phyloP scores from a whole-genome alignment of 2,113 vertebrate genomes.

The Elephas maximus region DNA sequence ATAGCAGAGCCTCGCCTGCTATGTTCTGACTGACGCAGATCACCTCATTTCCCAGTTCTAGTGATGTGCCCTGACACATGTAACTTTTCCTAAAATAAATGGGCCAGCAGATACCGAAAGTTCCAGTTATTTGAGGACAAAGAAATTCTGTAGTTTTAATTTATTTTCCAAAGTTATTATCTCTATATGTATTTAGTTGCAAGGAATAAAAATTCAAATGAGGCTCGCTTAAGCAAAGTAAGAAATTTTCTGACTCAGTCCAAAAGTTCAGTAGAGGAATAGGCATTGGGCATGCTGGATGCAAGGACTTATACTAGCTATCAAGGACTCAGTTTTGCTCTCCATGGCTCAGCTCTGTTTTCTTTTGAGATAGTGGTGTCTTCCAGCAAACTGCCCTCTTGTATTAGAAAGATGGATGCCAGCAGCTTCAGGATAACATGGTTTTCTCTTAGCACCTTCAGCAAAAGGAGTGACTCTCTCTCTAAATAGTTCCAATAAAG shows the following conservation, averaged over 20 bases:
- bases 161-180: not conserved
- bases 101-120: not conserved
- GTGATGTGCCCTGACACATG: not conserved
- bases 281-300: not conserved
- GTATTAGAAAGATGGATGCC: not conserved
- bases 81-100: not conserved
- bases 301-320: not conserved
- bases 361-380: not conserved
- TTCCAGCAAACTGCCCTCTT: not conserved
- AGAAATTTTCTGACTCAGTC: not conserved
- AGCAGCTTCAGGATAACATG: not conserved
- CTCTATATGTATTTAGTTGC: not conserved
- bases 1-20: not conserved
- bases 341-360: not conserved
- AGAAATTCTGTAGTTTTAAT: not conserved
- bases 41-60: not conserved
- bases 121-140: not conserved
- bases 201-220: not conserved
- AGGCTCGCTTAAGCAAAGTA: not conserved
- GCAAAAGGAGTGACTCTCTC: not conserved
- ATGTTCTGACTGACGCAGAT: not conserved
- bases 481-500: not conserved
- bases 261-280: not conserved
- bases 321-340: not conserved
- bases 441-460: not conserved